Evolutionary conservation across 2,113 vertebrate species (phyloP).

Genomic region (Leptobrachium ailaonicum): DNA sequence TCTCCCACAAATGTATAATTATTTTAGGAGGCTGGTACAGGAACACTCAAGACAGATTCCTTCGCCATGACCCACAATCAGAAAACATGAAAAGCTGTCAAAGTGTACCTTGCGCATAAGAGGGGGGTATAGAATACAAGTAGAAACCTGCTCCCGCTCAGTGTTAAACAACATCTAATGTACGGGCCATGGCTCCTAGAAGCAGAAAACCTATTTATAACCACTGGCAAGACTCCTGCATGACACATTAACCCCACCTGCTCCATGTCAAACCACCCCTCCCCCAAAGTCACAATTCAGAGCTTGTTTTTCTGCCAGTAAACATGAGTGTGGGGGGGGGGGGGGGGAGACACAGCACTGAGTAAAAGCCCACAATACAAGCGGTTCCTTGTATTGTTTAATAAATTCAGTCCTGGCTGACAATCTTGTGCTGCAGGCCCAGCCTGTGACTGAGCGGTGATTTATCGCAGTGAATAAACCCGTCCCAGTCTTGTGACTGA

Average conservation of each 20-base stretch:
- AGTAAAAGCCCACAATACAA: neutral
- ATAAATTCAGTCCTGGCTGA: constrained; percentile 63
- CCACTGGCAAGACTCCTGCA: neutral
- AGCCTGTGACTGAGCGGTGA: constrained; percentile 71
- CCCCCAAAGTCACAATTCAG: neutral
- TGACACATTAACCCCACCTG: constrained; percentile 3
- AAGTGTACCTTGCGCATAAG: too few species aligned
- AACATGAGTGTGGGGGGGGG: too few species aligned
- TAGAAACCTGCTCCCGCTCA: too few species aligned
- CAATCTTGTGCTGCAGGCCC: constrained; percentile 69
- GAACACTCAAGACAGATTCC: too few species aligned
- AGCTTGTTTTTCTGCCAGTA: neutral
- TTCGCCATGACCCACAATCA: too few species aligned
- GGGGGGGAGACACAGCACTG: constrained; percentile 7
- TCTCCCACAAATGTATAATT: too few species aligned
- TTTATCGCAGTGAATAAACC: constrained; percentile 79
- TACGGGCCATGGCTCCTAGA: neutral
- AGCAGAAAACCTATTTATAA: neutral
- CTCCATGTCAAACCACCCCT: neutral
- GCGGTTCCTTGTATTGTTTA: constrained; percentile 59
- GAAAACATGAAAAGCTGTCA: too few species aligned
- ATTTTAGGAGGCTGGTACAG: too few species aligned
- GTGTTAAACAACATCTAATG: too few species aligned
- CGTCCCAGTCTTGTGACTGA: constrained; percentile 74
- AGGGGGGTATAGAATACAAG: too few species aligned